A percentile compares a stretch with the other conserved stretches of the same genome.
These are phyloP conservation scores for Muricea muricata DNA, from an alignment of 92 coral and sea anemone species.

Conservation along the genomic window DNA sequence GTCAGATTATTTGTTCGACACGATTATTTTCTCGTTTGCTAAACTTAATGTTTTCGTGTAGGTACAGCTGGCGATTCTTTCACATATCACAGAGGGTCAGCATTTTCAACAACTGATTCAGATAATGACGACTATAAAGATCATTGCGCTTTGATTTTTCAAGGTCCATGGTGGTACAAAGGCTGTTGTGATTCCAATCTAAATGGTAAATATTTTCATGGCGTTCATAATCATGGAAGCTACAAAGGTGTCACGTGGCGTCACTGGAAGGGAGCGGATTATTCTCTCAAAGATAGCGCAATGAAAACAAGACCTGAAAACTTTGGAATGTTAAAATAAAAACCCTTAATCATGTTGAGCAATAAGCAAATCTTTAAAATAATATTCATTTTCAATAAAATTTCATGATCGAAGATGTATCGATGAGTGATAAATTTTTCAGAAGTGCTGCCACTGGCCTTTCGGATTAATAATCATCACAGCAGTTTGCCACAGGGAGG, in stretches of 20 bases:
- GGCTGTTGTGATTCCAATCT: neutral
- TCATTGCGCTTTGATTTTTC: neutral
- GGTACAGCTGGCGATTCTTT: neutral
- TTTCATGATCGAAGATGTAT: too few species aligned
- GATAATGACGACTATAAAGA: neutral
- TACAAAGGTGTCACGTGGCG: neutral
- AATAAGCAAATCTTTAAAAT: too few species aligned
- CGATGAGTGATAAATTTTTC: too few species aligned
- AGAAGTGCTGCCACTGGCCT: too few species aligned
- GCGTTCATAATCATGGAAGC: neutral
- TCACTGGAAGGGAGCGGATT: conserved; percentile 1
- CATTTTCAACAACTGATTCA: conserved; percentile 6
- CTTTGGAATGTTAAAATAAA: conserved; percentile 6
- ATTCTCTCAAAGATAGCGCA: neutral
- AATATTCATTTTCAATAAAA: too few species aligned
- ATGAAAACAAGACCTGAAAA: neutral
- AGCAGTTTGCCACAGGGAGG: too few species aligned
- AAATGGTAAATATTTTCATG: neutral
- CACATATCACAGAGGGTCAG: conserved; percentile 3
- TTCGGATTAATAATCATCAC: too few species aligned
- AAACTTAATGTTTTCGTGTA: conserved; percentile 3
- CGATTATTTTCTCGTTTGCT: too few species aligned
- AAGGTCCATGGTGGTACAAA: conserved; percentile 5
- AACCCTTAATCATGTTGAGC: too few species aligned
- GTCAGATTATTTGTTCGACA: too few species aligned